phyloP scores from a whole-genome alignment of 2,797 vertebrate genomes.

The Anguilla megastoma region DNA sequence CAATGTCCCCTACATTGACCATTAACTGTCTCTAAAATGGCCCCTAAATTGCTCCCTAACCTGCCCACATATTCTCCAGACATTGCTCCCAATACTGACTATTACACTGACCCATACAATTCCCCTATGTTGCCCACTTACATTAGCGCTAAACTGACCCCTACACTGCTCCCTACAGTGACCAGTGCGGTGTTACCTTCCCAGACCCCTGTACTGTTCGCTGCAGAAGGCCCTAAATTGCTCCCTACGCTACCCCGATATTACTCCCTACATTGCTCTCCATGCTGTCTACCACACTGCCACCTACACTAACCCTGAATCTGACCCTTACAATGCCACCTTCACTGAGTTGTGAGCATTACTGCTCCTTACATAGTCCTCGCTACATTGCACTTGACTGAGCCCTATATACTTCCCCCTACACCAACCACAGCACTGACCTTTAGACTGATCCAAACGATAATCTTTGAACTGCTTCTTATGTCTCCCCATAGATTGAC shows the following conservation, averaged over 20 bases:
- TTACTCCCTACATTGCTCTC: background rate
- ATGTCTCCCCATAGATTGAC: background rate
- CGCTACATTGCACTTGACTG: background rate
- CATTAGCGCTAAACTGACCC: no score
- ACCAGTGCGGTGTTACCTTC: background rate
- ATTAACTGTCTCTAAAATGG: background rate
- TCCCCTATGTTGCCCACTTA: no score
- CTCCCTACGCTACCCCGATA: background rate
- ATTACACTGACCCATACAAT: background rate
- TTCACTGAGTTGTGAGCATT: no score
- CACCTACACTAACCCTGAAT: background rate
- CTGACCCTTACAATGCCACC: no score
- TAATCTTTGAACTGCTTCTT: background rate
- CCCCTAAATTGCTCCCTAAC: background rate
- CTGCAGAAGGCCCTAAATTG: background rate
- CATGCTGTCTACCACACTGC: background rate
- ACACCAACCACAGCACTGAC: background rate
- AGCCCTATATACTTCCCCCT: background rate
- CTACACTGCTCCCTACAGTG: background rate
- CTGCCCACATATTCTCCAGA: background rate
- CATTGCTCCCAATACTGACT: background rate
- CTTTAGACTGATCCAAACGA: background rate
- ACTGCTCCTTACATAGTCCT: background rate
- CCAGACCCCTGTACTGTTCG: background rate
- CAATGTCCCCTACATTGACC: background rate